Conservation (phyloP, 2,888 invertebrate genomes). For the Clivina fossor region DNA sequence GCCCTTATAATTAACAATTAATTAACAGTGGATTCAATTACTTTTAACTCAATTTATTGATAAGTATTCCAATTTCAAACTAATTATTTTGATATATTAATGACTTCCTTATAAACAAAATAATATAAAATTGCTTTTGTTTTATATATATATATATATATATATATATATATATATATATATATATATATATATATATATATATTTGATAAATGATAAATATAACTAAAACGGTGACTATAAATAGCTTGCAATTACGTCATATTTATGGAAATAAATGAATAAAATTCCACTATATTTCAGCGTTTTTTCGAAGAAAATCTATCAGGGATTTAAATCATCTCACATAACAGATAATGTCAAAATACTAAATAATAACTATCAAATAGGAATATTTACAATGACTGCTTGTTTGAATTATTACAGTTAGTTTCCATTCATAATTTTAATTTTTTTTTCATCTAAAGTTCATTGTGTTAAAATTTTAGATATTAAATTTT, state of each 20-base stretch:
- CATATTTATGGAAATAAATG: constrained; percentile 13
- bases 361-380: constrained; percentile 24
- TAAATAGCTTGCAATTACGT: too few species aligned
- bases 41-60: too few species aligned
- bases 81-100: neutral
- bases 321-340: constrained; percentile 16
- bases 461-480: too few species aligned
- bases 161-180: neutral
- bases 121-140: neutral
- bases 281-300: constrained; percentile 17
- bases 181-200: neutral
- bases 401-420: constrained; percentile 9
- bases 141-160: neutral
- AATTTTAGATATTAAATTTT: too few species aligned
- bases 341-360: constrained; percentile 17
- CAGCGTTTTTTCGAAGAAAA: constrained; percentile 13
- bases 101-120: neutral
- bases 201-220: neutral
- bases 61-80: too few species aligned
- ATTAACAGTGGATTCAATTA: too few species aligned
- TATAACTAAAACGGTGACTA: too few species aligned
- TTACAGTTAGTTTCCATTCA: constrained; percentile 9
- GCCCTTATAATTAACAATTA: too few species aligned
- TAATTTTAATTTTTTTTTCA: too few species aligned
- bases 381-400: constrained; percentile 20